Percentiles rank a stretch among this genome's conserved stretches.
Evolutionary conservation across 2,888 invertebrate genomes (phyloP).

Genomic region (Mylabris sibirica): DNA sequence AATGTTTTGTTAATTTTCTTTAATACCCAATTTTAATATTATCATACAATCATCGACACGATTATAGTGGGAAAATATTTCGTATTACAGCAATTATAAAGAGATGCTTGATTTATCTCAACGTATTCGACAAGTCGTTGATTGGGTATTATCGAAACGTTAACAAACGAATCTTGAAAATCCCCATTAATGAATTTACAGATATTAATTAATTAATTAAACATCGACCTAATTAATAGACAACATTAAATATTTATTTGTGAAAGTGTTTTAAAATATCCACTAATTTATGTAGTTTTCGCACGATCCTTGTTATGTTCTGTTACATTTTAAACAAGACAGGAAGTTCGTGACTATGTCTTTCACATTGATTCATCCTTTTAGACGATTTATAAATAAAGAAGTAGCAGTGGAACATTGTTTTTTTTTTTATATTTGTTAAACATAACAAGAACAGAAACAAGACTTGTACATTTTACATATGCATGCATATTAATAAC

Average conservation of each 20-base stretch:
- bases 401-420: too few relatives aligned
- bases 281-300: constrained; percentile 29
- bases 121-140: neutral
- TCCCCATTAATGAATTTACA: too few relatives aligned
- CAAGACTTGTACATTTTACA: constrained; percentile 10
- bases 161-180: too few relatives aligned
- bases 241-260: too few relatives aligned
- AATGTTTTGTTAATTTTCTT: neutral
- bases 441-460: constrained; percentile 16
- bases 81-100: neutral
- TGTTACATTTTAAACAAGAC: constrained; percentile 32
- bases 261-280: constrained; percentile 14
- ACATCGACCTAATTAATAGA: too few relatives aligned
- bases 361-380: constrained; percentile 5
- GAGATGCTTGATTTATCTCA: neutral
- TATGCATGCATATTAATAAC: constrained; percentile 29
- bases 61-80: neutral
- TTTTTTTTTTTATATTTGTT: neutral
- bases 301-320: constrained; percentile 22
- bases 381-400: neutral
- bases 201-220: too few relatives aligned
- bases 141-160: too few relatives aligned
- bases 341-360: constrained; percentile 24
- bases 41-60: neutral
- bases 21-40: neutral